A percentile compares a stretch with the other conserved stretches of the same genome.
These are phyloP conservation scores for Neotragus moschatus DNA, from an alignment of 2,113 vertebrate species.

Conservation along the genomic window DNA sequence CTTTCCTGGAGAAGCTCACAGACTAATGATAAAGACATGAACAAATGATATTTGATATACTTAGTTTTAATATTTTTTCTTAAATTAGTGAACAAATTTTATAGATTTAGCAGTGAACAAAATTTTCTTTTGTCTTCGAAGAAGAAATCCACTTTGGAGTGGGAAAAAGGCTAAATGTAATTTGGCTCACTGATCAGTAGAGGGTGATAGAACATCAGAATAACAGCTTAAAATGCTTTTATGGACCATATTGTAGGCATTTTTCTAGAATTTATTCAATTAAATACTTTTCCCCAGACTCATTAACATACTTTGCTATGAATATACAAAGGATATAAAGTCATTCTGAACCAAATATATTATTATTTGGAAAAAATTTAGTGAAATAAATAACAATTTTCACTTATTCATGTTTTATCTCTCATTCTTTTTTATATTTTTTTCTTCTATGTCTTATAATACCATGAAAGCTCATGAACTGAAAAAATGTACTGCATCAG, in stretches of 20 bases:
- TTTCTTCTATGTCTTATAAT: neutral
- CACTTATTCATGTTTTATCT: neutral
- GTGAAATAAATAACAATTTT: neutral
- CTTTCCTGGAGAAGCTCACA: neutral
- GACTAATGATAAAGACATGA: neutral
- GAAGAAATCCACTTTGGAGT: neutral
- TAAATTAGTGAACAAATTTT: neutral
- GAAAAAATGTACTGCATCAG: neutral
- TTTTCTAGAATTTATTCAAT: conserved; percentile 27
- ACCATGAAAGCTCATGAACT: conserved; percentile 13
- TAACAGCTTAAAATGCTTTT: neutral
- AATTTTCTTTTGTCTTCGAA: neutral
- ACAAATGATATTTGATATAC: neutral
- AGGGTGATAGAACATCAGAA: conserved; percentile 44
- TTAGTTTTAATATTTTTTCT: neutral
- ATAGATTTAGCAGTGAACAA: neutral
- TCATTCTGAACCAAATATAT: neutral
- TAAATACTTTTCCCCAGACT: neutral
- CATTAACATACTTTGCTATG: neutral
- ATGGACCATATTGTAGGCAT: neutral
- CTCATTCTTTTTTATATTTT: neutral
- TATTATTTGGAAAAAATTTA: neutral
- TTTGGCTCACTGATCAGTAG: conserved; percentile 35
- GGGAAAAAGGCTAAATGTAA: neutral
- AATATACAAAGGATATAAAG: neutral